These are phyloP conservation scores for Timema cristinae DNA, from an alignment of 2,888 invertebrate genomes.

Conservation along the genomic window DNA sequence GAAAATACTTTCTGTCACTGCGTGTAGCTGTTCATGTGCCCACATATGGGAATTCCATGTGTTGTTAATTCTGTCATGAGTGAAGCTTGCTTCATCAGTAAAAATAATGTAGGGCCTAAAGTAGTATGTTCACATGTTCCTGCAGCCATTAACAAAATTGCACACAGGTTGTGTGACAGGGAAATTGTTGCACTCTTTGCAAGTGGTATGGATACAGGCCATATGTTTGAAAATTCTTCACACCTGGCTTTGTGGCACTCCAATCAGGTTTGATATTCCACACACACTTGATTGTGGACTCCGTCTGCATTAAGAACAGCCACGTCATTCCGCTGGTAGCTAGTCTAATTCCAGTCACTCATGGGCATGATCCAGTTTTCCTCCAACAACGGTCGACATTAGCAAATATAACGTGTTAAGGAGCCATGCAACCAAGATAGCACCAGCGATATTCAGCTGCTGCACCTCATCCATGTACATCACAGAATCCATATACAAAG, in stretches of 20 bases:
- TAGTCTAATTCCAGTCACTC: too few relatives aligned
- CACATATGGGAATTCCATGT: background rate
- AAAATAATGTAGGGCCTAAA: background rate
- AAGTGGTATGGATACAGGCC: slow-evolving; percentile 1
- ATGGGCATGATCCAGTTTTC: background rate
- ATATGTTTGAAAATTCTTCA: background rate
- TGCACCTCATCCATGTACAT: background rate
- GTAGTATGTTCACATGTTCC: slow-evolving; percentile 1
- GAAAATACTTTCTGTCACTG: background rate
- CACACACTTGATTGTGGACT: background rate
- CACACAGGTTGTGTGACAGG: background rate
- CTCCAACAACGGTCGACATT: background rate
- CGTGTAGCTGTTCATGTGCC: background rate
- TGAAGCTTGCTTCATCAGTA: background rate
- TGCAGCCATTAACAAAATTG: slow-evolving; percentile 1
- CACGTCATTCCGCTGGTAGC: background rate
- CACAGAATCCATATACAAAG: slow-evolving; percentile 3
- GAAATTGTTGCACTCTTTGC: background rate
- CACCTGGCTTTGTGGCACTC: background rate
- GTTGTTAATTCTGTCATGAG: background rate
- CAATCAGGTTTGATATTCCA: background rate
- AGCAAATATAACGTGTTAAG: background rate
- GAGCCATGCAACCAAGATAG: background rate
- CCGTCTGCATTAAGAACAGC: background rate
- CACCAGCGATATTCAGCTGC: background rate